phyloP scores from a whole-genome alignment of 2,888 invertebrate species.

The Penaeus monodon region DNA sequence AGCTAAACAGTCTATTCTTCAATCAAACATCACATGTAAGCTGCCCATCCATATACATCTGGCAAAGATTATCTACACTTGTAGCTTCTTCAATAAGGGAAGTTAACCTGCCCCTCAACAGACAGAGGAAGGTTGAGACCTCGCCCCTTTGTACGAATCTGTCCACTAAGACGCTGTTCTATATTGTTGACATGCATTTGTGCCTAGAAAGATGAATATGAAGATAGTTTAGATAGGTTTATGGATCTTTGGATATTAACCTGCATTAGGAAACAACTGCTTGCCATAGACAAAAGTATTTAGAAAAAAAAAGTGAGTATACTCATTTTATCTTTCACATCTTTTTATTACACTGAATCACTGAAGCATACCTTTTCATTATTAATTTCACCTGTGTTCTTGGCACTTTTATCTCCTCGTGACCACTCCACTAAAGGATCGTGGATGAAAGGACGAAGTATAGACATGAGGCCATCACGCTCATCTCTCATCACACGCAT shows the following conservation, averaged over 20 bases:
- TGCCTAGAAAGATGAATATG: slow-evolving; percentile 74
- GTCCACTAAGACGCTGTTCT: slow-evolving; percentile 84
- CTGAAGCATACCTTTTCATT: slow-evolving; percentile 75
- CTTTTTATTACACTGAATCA: neutral
- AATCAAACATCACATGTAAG: slow-evolving; percentile 77
- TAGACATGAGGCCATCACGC: slow-evolving; percentile 88
- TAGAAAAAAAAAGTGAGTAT: neutral
- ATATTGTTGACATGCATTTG: slow-evolving; percentile 86
- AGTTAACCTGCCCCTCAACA: slow-evolving; percentile 93
- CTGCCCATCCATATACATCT: slow-evolving; percentile 98
- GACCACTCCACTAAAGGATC: slow-evolving; percentile 91
- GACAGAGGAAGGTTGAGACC: slow-evolving; percentile 78
- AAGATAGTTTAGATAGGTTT: neutral
- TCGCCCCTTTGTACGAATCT: slow-evolving; percentile 73
- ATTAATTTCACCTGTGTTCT: slow-evolving; percentile 71
- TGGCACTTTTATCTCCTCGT: slow-evolving; percentile 68
- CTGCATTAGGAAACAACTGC: neutral
- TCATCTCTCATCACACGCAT: slow-evolving; percentile 87
- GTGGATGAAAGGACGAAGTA: slow-evolving; percentile 92
- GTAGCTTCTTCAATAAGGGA: slow-evolving; percentile 93
- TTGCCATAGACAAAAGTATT: neutral
- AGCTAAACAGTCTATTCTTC: slow-evolving; percentile 66
- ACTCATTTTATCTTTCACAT: neutral
- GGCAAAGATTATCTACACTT: slow-evolving; percentile 86
- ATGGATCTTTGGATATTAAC: neutral